A percentile compares a stretch with the other conserved stretches of the same genome.
Conservation (phyloP, 2,797 vertebrate species). For the Fistularia commersonii region DNA sequence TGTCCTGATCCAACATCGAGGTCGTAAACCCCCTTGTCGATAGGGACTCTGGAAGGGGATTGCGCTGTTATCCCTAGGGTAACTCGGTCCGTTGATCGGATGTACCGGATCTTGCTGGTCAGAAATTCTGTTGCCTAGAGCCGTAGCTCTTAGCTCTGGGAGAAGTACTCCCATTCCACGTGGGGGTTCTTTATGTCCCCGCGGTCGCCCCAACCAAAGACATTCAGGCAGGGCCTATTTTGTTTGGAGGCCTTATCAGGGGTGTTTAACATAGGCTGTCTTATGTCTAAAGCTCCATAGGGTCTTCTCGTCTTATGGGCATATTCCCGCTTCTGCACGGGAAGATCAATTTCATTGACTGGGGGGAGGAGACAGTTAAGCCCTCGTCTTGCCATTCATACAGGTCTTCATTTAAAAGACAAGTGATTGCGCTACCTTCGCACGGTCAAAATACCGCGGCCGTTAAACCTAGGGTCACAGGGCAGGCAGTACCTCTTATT, state of each 20-base stretch:
- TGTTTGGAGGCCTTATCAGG: fast-evolving
- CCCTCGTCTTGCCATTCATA: slow-evolving; percentile 67
- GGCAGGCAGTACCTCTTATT: slow-evolving; percentile 71
- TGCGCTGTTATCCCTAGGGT: too few species aligned
- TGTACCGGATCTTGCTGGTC: slow-evolving; percentile 50
- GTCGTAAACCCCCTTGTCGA: too few species aligned
- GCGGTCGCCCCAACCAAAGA: slow-evolving; percentile 70
- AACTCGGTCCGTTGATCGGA: too few species aligned
- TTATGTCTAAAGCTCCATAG: slow-evolving; percentile 66
- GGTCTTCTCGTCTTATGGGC: slow-evolving; percentile 66
- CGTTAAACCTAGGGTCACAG: slow-evolving; percentile 61
- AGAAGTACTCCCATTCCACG: neutral
- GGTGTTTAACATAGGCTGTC: neutral
- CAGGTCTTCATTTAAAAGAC: slow-evolving; percentile 70
- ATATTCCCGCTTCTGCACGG: slow-evolving; percentile 62
- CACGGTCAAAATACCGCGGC: slow-evolving; percentile 69
- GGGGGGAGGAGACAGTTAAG: slow-evolving; percentile 58
- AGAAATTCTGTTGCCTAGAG: slow-evolving; percentile 43
- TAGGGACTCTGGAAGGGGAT: too few species aligned
- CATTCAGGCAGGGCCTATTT: fast-evolving
- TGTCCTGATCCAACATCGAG: too few species aligned
- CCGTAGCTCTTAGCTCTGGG: slow-evolving; percentile 19
- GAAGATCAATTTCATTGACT: slow-evolving; percentile 43
- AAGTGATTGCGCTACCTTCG: slow-evolving; percentile 74
- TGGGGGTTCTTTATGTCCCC: slow-evolving; percentile 48